These are phyloP conservation scores for Noctua fimbriata DNA, from an alignment of 2,888 invertebrate genomes.

Conservation along the genomic window DNA sequence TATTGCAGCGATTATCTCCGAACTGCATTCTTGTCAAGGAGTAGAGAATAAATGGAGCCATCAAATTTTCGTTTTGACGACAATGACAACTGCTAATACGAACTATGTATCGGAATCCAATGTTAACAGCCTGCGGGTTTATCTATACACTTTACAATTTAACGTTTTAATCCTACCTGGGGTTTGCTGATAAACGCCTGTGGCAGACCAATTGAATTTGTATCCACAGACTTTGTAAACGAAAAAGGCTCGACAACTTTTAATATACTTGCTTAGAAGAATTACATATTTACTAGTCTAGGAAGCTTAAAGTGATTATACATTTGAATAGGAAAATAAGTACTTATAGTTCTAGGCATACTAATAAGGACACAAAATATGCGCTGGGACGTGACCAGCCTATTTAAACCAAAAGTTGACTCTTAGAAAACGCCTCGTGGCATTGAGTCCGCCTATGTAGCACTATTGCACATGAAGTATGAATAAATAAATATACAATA, in stretches of 20 bases:
- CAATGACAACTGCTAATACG: neutral
- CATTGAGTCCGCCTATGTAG: neutral
- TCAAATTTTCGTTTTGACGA: too few species aligned
- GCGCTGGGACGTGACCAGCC: neutral
- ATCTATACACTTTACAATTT: neutral
- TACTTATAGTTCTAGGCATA: neutral
- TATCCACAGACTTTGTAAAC: neutral
- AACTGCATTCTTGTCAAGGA: slow-evolving; percentile 68
- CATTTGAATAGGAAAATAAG: neutral
- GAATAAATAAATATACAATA: too few species aligned
- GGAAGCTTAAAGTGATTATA: neutral
- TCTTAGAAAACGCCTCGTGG: neutral
- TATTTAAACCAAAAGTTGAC: neutral
- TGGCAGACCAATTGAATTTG: neutral
- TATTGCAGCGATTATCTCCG: slow-evolving; percentile 81
- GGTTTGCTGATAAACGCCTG: neutral
- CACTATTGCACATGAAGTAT: neutral
- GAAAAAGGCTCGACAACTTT: neutral
- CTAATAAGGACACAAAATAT: neutral
- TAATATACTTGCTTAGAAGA: neutral
- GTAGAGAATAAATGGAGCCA: slow-evolving; percentile 26
- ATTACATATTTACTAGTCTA: neutral
- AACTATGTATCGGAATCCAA: neutral
- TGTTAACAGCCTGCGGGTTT: neutral
- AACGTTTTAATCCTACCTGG: neutral